Evolutionary conservation across 2,888 invertebrate species (phyloP).

Genomic region (Ophion ellenae): DNA sequence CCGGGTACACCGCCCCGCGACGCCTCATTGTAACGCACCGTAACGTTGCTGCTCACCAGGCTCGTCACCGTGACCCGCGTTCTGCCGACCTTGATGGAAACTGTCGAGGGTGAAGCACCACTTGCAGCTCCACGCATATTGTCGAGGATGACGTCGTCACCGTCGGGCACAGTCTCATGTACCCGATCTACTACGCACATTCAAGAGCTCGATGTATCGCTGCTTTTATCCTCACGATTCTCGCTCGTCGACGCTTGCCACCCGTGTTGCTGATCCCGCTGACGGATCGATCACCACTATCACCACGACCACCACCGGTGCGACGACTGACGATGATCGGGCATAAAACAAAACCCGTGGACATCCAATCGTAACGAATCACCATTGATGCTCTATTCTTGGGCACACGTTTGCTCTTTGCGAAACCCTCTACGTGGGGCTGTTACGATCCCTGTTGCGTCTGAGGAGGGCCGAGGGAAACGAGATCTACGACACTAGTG

Average conservation of each 20-base stretch:
- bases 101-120: constrained; percentile 70
- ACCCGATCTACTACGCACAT: constrained; percentile 67
- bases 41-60: constrained; percentile 81
- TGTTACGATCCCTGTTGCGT: not conserved
- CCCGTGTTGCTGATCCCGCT: not conserved
- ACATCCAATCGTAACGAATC: constrained; percentile 26
- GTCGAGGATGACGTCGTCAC: constrained; percentile 66
- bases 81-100: constrained; percentile 68
- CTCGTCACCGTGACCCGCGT: constrained; percentile 80
- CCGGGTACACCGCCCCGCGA: constrained; percentile 69
- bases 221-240: constrained; percentile 12
- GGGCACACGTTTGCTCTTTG: not conserved
- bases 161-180: constrained; percentile 68
- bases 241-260: not conserved
- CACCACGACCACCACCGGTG: not conserved
- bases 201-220: constrained; percentile 54
- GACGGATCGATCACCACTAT: not conserved
- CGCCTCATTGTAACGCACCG: constrained; percentile 82
- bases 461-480: not conserved
- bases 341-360: constrained; percentile 33
- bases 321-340: constrained; percentile 17
- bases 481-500: constrained; percentile 8
- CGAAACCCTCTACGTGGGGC: not conserved
- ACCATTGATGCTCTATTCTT: constrained; percentile 26
- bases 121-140: constrained; percentile 71